Percentiles rank a stretch among this genome's conserved stretches.
Evolutionary conservation across 2,797 vertebrate genomes (phyloP).

Genomic region (Oreortyx pictus): DNA sequence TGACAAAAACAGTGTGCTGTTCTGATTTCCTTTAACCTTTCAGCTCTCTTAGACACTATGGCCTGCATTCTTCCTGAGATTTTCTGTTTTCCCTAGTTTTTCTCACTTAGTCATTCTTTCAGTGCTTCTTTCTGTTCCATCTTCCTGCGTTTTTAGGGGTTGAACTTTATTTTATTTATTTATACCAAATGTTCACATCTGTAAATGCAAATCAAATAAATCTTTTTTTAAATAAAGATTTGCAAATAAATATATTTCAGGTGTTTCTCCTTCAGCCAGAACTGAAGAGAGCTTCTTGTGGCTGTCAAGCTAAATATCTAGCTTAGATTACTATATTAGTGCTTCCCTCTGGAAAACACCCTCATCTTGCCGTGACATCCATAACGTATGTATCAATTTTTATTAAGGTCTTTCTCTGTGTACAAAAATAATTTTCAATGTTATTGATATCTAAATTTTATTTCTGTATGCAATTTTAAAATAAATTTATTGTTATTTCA

Average conservation of each 20-base stretch:
- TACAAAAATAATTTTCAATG: neutral
- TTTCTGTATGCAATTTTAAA: neutral
- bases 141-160: neutral
- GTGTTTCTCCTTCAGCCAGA: neutral
- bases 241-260: neutral
- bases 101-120: neutral
- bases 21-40: neutral
- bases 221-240: neutral
- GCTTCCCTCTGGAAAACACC: neutral
- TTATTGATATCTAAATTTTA: neutral
- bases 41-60: neutral
- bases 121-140: neutral
- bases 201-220: neutral
- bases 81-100: neutral
- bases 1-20: neutral
- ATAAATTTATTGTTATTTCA: neutral
- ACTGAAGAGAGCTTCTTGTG: neutral
- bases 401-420: neutral
- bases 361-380: neutral
- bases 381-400: neutral
- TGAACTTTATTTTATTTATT: neutral
- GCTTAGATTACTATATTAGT: neutral
- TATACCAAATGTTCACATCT: neutral
- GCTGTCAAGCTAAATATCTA: neutral
- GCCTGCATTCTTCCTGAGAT: neutral